Evolutionary conservation across 1,140 invertebrate species (phyloP).

Genomic region (Drosophila lowei): DNA sequence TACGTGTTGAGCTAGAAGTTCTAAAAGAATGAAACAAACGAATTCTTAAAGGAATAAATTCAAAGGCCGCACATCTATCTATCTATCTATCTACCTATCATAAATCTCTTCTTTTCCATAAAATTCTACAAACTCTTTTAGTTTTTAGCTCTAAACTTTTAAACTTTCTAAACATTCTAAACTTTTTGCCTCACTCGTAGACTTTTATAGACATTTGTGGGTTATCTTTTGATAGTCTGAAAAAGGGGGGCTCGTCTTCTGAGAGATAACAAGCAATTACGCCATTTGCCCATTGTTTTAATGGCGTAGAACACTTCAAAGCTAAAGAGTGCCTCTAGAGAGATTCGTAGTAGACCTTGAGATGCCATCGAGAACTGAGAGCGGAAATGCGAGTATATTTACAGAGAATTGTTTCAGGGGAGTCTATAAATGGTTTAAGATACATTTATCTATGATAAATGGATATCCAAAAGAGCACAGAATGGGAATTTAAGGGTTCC

Average conservation of each 20-base stretch:
- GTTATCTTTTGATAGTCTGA: constrained; percentile 6
- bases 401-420: too few species aligned
- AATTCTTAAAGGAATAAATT: background rate
- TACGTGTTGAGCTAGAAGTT: constrained; percentile 1
- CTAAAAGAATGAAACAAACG: too few species aligned
- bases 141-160: background rate
- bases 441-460: too few species aligned
- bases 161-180: constrained; percentile 21
- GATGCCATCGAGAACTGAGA: too few species aligned
- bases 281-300: constrained; percentile 4
- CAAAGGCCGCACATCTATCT: background rate
- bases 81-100: too few species aligned
- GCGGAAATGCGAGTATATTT: too few species aligned
- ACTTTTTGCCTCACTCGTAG: constrained; percentile 3
- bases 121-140: background rate
- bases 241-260: constrained; percentile 38
- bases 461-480: too few species aligned
- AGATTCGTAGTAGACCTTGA: background rate
- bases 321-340: background rate
- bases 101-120: background rate
- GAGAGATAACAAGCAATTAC: constrained; percentile 28
- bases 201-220: background rate
- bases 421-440: too few species aligned
- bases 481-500: too few species aligned
- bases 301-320: constrained; percentile 22